These are phyloP conservation scores for Neoniphon sammara DNA, from an alignment of 2,797 vertebrate genomes.

Conservation along the genomic window DNA sequence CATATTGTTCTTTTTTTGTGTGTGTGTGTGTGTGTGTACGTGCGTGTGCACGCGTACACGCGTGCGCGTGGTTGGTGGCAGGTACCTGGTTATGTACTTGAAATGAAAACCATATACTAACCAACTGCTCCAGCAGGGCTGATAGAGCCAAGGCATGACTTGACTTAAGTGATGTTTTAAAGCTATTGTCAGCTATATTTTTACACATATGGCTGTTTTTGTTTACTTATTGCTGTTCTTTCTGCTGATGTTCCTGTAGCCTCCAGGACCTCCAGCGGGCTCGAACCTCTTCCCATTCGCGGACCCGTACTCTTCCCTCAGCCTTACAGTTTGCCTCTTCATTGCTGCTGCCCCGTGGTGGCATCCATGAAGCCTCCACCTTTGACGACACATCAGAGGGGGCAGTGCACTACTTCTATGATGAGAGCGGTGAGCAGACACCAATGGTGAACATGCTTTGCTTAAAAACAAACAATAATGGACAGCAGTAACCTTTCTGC, in stretches of 20 bases:
- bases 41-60: too few relatives aligned
- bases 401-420: constrained; percentile 92
- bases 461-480: neutral
- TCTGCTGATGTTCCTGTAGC: constrained; percentile 67
- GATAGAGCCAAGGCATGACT: neutral
- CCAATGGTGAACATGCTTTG: neutral
- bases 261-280: constrained; percentile 90
- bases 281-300: constrained; percentile 88
- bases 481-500: too few relatives aligned
- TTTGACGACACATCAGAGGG: constrained; percentile 93
- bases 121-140: neutral
- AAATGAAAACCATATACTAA: too few relatives aligned
- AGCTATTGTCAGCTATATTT: neutral
- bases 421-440: constrained; percentile 87
- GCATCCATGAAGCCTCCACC: constrained; percentile 91
- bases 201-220: neutral
- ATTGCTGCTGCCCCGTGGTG: constrained; percentile 86
- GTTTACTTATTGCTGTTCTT: neutral
- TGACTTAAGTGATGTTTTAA: neutral
- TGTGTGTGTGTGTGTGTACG: too few relatives aligned
- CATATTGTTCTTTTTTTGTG: neutral
- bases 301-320: constrained; percentile 88
- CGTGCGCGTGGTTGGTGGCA: too few relatives aligned
- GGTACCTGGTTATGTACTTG: too few relatives aligned
- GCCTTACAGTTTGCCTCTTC: constrained; percentile 93